Base-by-base conservation (phyloP, 2,888 invertebrate genomes). In the Linhomoeus sp. region DNA sequence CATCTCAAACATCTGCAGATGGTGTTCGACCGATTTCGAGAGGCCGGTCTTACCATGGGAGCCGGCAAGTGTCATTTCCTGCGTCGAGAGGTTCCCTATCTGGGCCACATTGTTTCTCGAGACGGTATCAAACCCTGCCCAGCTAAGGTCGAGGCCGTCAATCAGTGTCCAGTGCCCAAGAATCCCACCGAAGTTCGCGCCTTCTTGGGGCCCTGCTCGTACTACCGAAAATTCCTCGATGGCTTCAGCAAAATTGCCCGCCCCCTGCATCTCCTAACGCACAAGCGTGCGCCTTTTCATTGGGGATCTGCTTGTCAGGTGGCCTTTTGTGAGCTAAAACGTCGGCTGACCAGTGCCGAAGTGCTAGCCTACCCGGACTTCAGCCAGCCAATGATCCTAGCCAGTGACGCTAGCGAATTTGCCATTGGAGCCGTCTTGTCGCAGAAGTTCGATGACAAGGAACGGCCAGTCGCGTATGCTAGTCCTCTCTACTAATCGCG, bases 311-410 rank as follows among this genome's bases (percentile, higher is more conserved):
- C 41, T 7, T 19, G 20, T 3, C 39, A 46, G 29, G 25, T 25
- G 5, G 36, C 43, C 7, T 47, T 43, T 43, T 24, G 43, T 3
- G 24, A 2, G 15, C 35, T 47, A 17, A 43, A 44, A 23, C 12
- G 12, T 5, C 14, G 3, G 17, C 43, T 47, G 24, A 24, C 19
- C 12, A 43, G 3, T 37, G n/a, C 47, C 5, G 43, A 43, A 3
- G 20, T 38, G 2, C 36, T 47, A 12, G 38, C 26, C 22, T 36
- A 47, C 36, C 43, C 47, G 24, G 33, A 47, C 25, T 43, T 47
- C 24, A 7, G 14, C 3, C 35, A 47, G 29, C 43, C 37, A 14
- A 44, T 43, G 15, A 25, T 37, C n/a, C 24, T 43, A 17, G 43
- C 15, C 2, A 37, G 43, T 20, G 43, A 47, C 22, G 47, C 43